Evolutionary conservation across 2,113 vertebrate species (phyloP).

Genomic region (Lycaon pictus): DNA sequence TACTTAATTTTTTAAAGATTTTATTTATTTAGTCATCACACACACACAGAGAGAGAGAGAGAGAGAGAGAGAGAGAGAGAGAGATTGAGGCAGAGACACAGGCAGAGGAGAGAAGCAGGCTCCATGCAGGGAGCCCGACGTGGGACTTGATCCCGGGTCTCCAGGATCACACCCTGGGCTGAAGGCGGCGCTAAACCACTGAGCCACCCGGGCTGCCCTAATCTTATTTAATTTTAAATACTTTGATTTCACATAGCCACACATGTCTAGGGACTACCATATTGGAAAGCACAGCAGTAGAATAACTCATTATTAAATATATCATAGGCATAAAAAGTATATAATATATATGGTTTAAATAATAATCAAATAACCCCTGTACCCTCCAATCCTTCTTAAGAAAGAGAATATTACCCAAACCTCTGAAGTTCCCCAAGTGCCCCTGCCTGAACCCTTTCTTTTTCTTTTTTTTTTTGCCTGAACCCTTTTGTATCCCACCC

Average conservation of each 20-base stretch:
- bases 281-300: neutral
- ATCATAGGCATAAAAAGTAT: neutral
- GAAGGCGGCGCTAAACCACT: too few species aligned
- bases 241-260: conserved; percentile 41
- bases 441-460: neutral
- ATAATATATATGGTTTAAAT: neutral
- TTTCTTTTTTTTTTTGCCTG: neutral
- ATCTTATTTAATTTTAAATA: conserved; percentile 59
- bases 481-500: neutral
- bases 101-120: too few species aligned
- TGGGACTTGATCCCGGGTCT: too few species aligned
- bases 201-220: neutral
- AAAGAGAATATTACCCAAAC: neutral
- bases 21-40: too few species aligned
- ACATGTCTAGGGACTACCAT: neutral
- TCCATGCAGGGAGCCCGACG: too few species aligned
- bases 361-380: neutral
- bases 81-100: too few species aligned
- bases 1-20: conserved; percentile 17
- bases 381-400: neutral
- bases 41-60: too few species aligned
- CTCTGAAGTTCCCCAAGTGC: neutral
- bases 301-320: neutral
- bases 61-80: too few species aligned
- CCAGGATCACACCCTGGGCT: too few species aligned